A percentile compares a stretch with the other conserved stretches of the same genome.
Evolutionary conservation across 2,888 invertebrate genomes (phyloP).

Genomic region (Auanema sp.): DNA sequence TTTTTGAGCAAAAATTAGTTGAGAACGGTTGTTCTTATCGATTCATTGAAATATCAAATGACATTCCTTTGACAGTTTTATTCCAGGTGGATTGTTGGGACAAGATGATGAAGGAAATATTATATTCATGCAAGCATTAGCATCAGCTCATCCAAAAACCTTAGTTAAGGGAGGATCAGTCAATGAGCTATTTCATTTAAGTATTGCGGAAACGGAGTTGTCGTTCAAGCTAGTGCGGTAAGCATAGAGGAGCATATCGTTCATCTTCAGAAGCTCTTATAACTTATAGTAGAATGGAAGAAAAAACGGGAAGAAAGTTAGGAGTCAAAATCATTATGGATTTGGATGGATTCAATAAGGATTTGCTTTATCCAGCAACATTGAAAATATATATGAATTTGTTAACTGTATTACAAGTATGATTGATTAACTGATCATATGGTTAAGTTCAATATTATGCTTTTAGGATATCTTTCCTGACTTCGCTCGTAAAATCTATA

Average conservation of each 20-base stretch:
- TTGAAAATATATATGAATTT: constrained; percentile 56
- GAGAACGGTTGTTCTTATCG: too few relatives aligned
- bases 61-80: not conserved
- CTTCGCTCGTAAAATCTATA: constrained; percentile 39
- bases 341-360: constrained; percentile 57
- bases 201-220: constrained; percentile 49
- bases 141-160: constrained; percentile 44
- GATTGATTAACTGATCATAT: not conserved
- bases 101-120: constrained; percentile 42
- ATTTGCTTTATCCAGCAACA: constrained; percentile 49
- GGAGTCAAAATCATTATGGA: constrained; percentile 58
- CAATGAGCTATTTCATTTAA: constrained; percentile 48
- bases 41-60: not conserved
- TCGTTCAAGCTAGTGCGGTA: constrained; percentile 51
- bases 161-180: constrained; percentile 50
- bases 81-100: constrained; percentile 42
- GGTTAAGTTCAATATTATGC: not conserved
- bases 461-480: constrained; percentile 45
- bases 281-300: constrained; percentile 23
- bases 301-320: constrained; percentile 38
- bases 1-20: too few relatives aligned
- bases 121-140: constrained; percentile 44
- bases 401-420: constrained; percentile 50
- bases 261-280: not conserved
- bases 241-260: not conserved